These are phyloP conservation scores for Megalops atlanticus DNA, from an alignment of 2,113 vertebrate species.

Conservation along the genomic window DNA sequence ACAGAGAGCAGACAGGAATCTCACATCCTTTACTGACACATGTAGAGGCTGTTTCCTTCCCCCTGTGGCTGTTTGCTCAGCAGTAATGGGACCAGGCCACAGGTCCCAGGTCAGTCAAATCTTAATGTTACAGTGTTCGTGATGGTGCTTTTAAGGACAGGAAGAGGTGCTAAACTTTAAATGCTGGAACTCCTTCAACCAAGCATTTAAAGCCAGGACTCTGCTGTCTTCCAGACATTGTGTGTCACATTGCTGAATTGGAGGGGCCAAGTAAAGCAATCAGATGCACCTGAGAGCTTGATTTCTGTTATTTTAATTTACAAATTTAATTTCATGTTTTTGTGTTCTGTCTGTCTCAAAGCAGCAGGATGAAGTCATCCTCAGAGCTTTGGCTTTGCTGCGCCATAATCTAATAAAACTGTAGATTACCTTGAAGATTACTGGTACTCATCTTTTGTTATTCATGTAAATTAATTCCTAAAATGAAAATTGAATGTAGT, in stretches of 20 bases:
- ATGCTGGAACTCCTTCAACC: neutral
- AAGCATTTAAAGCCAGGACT: neutral
- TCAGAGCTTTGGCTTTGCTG: too few species aligned
- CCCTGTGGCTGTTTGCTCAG: neutral
- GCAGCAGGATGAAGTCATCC: too few species aligned
- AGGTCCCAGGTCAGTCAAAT: neutral
- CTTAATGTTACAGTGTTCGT: neutral
- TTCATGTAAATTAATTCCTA: too few species aligned
- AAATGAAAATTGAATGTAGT: too few species aligned
- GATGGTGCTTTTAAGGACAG: neutral
- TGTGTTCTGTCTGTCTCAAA: too few species aligned
- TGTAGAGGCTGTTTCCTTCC: neutral
- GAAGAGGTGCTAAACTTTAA: too few species aligned
- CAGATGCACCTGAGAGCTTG: too few species aligned
- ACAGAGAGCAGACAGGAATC: neutral
- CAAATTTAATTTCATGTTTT: too few species aligned
- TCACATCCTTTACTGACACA: neutral
- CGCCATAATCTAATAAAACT: too few species aligned
- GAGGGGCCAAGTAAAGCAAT: neutral
- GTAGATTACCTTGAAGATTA: too few species aligned
- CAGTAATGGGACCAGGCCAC: neutral
- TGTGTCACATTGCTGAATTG: neutral
- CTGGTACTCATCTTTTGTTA: too few species aligned
- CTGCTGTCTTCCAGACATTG: neutral
- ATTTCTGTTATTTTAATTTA: too few species aligned